Evolutionary conservation across 2,888 invertebrate genomes (phyloP).

Genomic region (Emmelina monodactyla): DNA sequence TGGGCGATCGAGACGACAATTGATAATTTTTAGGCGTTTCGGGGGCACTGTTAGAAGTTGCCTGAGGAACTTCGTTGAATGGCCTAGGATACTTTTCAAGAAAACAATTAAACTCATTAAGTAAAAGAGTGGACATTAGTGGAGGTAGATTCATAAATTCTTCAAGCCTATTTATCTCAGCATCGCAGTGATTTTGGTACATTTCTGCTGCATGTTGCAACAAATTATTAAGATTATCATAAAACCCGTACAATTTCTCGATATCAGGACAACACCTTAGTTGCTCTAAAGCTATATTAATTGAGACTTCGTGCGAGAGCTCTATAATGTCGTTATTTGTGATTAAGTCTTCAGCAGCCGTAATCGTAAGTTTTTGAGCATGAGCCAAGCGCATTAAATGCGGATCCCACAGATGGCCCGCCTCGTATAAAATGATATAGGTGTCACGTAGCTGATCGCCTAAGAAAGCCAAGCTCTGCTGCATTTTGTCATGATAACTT

Average conservation of each 20-base stretch:
- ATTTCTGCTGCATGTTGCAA: slow-evolving; percentile 29
- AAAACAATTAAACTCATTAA: slow-evolving; percentile 39
- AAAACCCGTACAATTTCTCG: slow-evolving; percentile 32
- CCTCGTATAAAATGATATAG: slow-evolving; percentile 32
- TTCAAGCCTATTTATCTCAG: slow-evolving; percentile 35
- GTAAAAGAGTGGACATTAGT: slow-evolving; percentile 27
- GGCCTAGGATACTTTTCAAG: slow-evolving; percentile 33
- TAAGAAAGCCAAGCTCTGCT: slow-evolving; percentile 31
- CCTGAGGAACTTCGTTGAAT: not conserved
- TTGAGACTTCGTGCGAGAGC: slow-evolving; percentile 32
- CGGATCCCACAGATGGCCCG: slow-evolving; percentile 42
- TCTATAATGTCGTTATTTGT: slow-evolving; percentile 36
- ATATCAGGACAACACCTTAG: slow-evolving; percentile 28
- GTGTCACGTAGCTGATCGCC: slow-evolving; percentile 37
- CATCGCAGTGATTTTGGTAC: slow-evolving; percentile 31
- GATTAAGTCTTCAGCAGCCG: slow-evolving; percentile 45
- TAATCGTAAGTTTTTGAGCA: slow-evolving; percentile 38
- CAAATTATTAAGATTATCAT: slow-evolving; percentile 22
- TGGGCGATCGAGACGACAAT: slow-evolving; percentile 14
- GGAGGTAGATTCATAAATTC: slow-evolving; percentile 33
- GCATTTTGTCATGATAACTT: slow-evolving; percentile 25
- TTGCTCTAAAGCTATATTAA: slow-evolving; percentile 39
- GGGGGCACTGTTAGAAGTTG: not conserved
- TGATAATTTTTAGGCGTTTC: slow-evolving; percentile 8
- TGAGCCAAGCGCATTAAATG: slow-evolving; percentile 40